A percentile compares a stretch with the other conserved stretches of the same genome.
These are phyloP conservation scores for Poeciliopsis presidionis DNA, from an alignment of 2,797 vertebrate genomes.

Conservation along the genomic window DNA sequence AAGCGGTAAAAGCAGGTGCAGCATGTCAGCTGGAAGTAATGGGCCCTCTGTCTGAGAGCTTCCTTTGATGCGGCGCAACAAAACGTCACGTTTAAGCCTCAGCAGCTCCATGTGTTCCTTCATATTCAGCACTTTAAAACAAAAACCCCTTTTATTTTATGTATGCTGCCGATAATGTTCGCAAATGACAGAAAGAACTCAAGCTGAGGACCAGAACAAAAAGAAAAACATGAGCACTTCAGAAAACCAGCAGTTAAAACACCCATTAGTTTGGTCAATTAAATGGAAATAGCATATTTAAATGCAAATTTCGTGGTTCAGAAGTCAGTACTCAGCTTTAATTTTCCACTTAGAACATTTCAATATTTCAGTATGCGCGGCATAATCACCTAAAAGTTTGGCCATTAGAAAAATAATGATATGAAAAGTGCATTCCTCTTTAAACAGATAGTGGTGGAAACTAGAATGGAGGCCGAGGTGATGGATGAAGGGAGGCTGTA, in stretches of 20 bases:
- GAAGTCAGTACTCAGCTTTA: not conserved
- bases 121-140: not conserved
- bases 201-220: too few relatives aligned
- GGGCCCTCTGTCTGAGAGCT: conserved; percentile 12
- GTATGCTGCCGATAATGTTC: not conserved
- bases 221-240: not conserved
- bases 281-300: not conserved
- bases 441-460: not conserved
- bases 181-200: not conserved
- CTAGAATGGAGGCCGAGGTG: not conserved
- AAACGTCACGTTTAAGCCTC: not conserved
- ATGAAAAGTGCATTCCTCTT: not conserved
- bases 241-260: conserved; percentile 13
- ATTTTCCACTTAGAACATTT: not conserved
- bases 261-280: conserved; percentile 1
- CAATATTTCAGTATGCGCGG: not conserved
- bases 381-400: conserved; percentile 2
- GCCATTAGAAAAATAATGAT: conserved; percentile 5
- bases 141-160: not conserved
- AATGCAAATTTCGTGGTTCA: conserved; percentile 9
- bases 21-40: conserved; percentile 43
- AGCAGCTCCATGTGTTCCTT: not conserved
- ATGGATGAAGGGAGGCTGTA: not conserved
- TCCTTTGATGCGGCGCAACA: conserved; percentile 12
- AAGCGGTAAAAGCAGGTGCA: conserved; percentile 41